phyloP scores from a whole-genome alignment of 2,113 vertebrate species.

The Corydoras maculifer region DNA sequence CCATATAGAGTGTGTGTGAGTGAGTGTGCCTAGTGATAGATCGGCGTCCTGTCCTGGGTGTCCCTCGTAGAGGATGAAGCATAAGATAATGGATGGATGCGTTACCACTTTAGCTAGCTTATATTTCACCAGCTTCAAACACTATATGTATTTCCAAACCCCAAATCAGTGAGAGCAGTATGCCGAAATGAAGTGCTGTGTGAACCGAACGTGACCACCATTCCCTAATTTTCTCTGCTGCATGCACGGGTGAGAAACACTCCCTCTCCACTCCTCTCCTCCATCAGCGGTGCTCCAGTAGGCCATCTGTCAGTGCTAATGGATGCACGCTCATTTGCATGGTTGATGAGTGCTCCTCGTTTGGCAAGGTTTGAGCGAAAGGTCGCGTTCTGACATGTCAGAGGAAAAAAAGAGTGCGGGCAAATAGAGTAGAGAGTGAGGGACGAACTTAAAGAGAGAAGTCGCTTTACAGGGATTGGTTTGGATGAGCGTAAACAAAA shows the following conservation, averaged over 20 bases:
- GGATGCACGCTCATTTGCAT: constrained; percentile 95
- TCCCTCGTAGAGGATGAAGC: too few relatives aligned
- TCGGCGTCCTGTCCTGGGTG: too few relatives aligned
- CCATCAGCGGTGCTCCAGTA: constrained; percentile 85
- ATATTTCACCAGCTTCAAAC: too few relatives aligned
- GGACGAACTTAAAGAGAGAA: constrained; percentile 47
- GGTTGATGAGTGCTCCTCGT: constrained; percentile 86
- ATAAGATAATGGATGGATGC: too few relatives aligned
- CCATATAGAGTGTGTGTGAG: too few relatives aligned
- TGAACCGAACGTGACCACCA: constrained; percentile 31
- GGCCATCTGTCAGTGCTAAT: constrained; percentile 96
- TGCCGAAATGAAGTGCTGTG: not conserved
- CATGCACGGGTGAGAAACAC: constrained; percentile 37
- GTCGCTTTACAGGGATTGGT: not conserved
- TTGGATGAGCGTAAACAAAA: too few relatives aligned
- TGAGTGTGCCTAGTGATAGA: too few relatives aligned
- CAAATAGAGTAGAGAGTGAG: constrained; percentile 47
- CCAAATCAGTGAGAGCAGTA: constrained; percentile 30
- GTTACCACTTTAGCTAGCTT: too few relatives aligned
- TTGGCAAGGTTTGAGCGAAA: constrained; percentile 86
- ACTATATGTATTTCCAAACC: not conserved
- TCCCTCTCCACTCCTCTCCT: constrained; percentile 82
- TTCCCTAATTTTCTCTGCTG: constrained; percentile 36
- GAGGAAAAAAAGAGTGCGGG: constrained; percentile 47
- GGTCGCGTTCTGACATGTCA: constrained; percentile 83